Percentiles rank a stretch among this genome's conserved stretches.
Conservation (phyloP, 2,888 invertebrate species). For the Drosophila borealis region DNA sequence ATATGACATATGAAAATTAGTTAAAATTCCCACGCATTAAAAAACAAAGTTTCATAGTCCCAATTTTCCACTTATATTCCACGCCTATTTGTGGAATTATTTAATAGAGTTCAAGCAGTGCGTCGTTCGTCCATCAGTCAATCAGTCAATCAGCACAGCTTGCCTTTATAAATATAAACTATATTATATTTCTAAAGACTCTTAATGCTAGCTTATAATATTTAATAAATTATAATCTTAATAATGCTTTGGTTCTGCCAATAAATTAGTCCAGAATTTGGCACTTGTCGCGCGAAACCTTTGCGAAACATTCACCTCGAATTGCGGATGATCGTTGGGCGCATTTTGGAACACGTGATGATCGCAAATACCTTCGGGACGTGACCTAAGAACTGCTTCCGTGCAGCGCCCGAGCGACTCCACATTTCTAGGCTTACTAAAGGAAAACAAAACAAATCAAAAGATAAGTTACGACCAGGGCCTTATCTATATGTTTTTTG, state of each 20-base stretch:
- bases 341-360: conserved; percentile 78
- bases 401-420: conserved; percentile 50
- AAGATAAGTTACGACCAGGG: no score
- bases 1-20: no score
- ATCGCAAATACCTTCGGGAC: conserved; percentile 77
- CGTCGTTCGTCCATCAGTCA: not conserved
- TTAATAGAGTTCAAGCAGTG: no score
- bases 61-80: no score
- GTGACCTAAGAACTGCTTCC: conserved; percentile 44
- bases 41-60: no score
- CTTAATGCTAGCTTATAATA: not conserved
- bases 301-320: conserved; percentile 62
- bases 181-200: no score
- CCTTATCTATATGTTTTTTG: not conserved
- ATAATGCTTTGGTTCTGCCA: conserved; percentile 38
- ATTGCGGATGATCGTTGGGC: conserved; percentile 21
- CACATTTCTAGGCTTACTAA: conserved; percentile 68
- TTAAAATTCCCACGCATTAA: no score
- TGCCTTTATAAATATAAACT: no score
- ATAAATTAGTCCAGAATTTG: conserved; percentile 75
- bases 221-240: not conserved
- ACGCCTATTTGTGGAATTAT: no score
- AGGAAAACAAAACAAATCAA: not conserved
- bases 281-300: conserved; percentile 66
- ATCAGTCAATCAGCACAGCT: no score